Evolutionary conservation across 2,888 invertebrate genomes (phyloP), one percentile per base, ranked within the genome.

Genomic region (Dryobotodes eremita): DNA sequence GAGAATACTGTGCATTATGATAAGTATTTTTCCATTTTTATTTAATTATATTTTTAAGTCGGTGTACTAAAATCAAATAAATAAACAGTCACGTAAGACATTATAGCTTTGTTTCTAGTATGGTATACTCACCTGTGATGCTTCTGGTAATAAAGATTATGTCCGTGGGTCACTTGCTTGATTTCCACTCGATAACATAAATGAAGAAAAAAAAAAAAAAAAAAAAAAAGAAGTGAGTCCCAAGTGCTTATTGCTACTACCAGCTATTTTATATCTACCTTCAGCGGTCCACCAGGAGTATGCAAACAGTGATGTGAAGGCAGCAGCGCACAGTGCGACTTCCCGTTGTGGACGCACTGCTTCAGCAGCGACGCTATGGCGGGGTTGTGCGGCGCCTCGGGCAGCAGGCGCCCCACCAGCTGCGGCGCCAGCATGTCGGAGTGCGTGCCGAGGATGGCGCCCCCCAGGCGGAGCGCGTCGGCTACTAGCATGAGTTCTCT

Each of bases 221-320:
- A n/a, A n/a, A n/a, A n/a, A n/a, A n/a, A n/a, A n/a, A n/a, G n/a
- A n/a, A 53, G 53, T 17, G 0, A 50, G 50, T 53, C 1, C 53
- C 53, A 53, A 53, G 1, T 53, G 5, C 42, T 3, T 42, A 53
- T 53, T 53, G 53, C 20, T 53, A n/a, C n/a, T n/a, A 13, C 57
- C 13, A n/a, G 57, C 57, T 23, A 26, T 59, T 6, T 31, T 20
- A 20, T 62, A 62, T 20, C 2, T 73, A 98, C 99, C 97, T 99
- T 99, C 10, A 99, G 96, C 0, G 99, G 99, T 2, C 99, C 99
- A 66, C 99, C 99, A n/a, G 99, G 99, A 1, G 99, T 99, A 93
- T 99, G 99, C 83, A 99, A 97, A 91, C 99, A 99, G 93, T 99
- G 99, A 94, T 99, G 99, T 0, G 99, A 97, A 0, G 99, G 99